Evolutionary conservation across 2,888 invertebrate species (phyloP).

Genomic region (Liposcelis brunnea): DNA sequence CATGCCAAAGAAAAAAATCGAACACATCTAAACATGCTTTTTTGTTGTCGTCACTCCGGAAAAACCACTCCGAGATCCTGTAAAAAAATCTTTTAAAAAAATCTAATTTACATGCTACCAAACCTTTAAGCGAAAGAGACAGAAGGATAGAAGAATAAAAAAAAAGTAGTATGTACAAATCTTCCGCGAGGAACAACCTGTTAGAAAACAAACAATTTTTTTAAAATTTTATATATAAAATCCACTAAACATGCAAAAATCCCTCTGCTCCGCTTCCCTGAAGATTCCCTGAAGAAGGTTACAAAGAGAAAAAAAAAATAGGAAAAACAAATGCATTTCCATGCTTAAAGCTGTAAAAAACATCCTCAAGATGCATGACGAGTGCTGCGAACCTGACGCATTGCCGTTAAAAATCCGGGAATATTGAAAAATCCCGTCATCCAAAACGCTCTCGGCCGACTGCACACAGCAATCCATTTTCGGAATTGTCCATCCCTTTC

Average conservation of each 20-base stretch:
- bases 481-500: slow-evolving; percentile 82
- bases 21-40: not conserved
- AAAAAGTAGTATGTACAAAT: no score
- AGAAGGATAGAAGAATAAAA: no score
- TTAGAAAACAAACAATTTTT: no score
- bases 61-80: no score
- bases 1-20: not conserved
- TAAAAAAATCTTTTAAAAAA: not conserved
- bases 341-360: no score
- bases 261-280: not conserved
- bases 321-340: no score
- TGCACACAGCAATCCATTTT: slow-evolving; percentile 64
- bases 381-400: slow-evolving; percentile 62
- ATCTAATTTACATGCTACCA: not conserved
- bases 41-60: not conserved
- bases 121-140: not conserved
- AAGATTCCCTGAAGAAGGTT: no score
- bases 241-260: not conserved
- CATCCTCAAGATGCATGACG: no score
- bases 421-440: slow-evolving; percentile 99
- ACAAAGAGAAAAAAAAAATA: no score
- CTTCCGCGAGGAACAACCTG: no score
- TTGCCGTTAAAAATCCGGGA: slow-evolving; percentile 90
- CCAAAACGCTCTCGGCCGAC: slow-evolving; percentile 73
- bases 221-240: no score